Percentiles rank a stretch among this genome's conserved stretches.
phyloP scores from a whole-genome alignment of 2,113 vertebrate genomes.

The Pterocles gutturalis region DNA sequence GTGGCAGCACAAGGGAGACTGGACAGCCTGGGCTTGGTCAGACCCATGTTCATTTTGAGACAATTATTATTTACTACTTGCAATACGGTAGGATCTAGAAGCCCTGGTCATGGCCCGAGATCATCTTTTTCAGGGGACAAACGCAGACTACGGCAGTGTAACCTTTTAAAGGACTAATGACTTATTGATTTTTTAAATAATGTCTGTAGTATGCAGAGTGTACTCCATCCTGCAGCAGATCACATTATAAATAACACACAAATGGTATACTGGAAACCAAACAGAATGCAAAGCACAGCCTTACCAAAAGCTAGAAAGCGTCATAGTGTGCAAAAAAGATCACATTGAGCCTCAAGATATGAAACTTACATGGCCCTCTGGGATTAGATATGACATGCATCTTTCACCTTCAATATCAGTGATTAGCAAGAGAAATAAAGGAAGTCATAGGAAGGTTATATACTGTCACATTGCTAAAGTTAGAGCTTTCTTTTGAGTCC shows the following conservation, averaged over 20 bases:
- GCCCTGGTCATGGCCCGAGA: neutral
- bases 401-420: conserved; percentile 20
- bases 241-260: neutral
- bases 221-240: neutral
- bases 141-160: neutral
- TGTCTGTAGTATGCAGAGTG: neutral
- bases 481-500: neutral
- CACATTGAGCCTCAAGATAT: neutral
- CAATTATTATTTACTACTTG: neutral
- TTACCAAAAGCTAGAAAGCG: neutral
- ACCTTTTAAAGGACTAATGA: neutral
- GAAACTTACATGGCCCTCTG: neutral
- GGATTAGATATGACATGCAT: neutral
- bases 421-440: neutral
- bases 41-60: rapidly evolving
- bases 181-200: neutral
- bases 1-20: neutral
- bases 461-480: neutral
- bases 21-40: neutral
- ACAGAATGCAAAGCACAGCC: neutral
- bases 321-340: neutral
- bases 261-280: neutral
- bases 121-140: neutral
- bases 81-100: neutral
- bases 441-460: neutral